These are phyloP conservation scores for Lerista edwardsae DNA, from an alignment of 2,797 vertebrate genomes.

Conservation along the genomic window DNA sequence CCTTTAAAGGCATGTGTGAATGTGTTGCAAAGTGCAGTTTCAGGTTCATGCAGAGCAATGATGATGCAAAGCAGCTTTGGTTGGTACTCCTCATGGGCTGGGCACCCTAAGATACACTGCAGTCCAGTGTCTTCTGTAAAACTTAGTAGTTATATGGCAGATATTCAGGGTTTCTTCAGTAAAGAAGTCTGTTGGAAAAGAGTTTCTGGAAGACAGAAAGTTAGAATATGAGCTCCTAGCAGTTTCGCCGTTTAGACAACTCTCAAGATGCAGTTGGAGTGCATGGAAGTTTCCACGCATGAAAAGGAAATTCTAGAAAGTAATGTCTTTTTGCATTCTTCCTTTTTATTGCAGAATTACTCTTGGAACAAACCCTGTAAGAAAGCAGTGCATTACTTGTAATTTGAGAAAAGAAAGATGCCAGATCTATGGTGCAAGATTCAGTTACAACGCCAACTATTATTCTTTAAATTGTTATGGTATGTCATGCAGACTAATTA, in stretches of 20 bases:
- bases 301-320: not conserved
- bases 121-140: not conserved
- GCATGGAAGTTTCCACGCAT: not conserved
- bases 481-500: slow-evolving; percentile 63
- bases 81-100: not conserved
- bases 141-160: not conserved
- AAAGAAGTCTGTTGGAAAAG: not conserved
- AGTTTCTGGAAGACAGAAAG: not conserved
- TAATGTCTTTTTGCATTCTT: not conserved
- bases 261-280: not conserved
- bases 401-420: slow-evolving; percentile 82
- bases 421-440: slow-evolving; percentile 81
- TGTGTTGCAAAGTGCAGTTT: not conserved
- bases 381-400: slow-evolving; percentile 82
- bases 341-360: slow-evolving; percentile 72
- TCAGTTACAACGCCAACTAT: slow-evolving; percentile 79
- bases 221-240: not conserved
- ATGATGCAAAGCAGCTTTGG: not conserved
- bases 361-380: slow-evolving; percentile 71
- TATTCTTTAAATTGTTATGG: slow-evolving; percentile 81
- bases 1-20: no score
- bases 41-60: not conserved
- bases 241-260: not conserved
- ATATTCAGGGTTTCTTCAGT: not conserved
- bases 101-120: not conserved